Evolutionary conservation across 2,113 vertebrate species (phyloP), one percentile per base, ranked within the genome.

Genomic region (Microtus oregoni): DNA sequence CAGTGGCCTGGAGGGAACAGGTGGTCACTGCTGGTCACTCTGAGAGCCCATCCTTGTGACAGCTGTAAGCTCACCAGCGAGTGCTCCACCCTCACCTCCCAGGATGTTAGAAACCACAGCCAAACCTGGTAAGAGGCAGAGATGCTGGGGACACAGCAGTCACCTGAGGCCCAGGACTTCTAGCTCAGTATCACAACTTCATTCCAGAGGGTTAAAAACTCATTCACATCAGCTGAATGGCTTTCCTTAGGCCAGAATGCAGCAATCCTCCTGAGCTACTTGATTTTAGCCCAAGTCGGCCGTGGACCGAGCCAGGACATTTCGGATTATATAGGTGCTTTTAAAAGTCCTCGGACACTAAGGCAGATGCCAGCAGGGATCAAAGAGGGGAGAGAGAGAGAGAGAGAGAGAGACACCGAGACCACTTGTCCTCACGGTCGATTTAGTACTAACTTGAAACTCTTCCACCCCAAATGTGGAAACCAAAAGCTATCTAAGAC

Each of bases 391-490:
- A 92, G 95, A 97, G 97, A 97, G 41, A 41, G 41, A 41, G 47
- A 97, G 97, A 97, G 95, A 97, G 97, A 97, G 41, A 41, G 41
- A 41, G 47, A 97, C n/a, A n/a, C n/a, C n/a, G 97, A 97, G 50
- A 52, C 50, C 50, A 52, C 58, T 11, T 83, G 94, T 97, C 98
- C 97, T 97, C 35, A 0, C 91, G 93, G 90, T 44, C 44, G 89
- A 88, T n/a, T 41, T 61, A 41, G 94, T 32, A 20, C 58, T 12
- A 93, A 95, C 26, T 75, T 96, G 96, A 98, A 97, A 96, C 82
- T 85, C 95, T 67, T 76, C 93, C 95, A 38, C 67, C 70, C 83
- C 70, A 85, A 15, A 82, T 72, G 50, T 79, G 44, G 41, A 68
- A 67, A 70, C 73, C 79, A 95, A 76, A 83, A 91, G 44, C 4